Conservation (phyloP, 2,113 vertebrate species). For the Platichthys stellatus region DNA sequence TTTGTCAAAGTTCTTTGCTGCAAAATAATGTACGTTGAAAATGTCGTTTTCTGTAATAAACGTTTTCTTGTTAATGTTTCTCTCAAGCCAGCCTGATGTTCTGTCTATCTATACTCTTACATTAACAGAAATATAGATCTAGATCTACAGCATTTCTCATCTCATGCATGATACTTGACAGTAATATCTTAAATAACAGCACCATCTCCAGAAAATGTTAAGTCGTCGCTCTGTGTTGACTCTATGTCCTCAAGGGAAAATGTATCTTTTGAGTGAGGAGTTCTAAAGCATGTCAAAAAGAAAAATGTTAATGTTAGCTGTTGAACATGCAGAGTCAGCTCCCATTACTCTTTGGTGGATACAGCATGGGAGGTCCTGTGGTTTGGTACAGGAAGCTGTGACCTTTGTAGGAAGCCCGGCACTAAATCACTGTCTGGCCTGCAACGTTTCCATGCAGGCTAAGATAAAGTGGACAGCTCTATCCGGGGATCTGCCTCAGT, state of each 20-base stretch:
- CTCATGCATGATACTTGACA: background rate
- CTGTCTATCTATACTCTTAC: background rate
- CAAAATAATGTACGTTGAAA: too few species aligned
- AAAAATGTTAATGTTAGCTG: slow-evolving; percentile 70
- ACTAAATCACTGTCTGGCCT: slow-evolving; percentile 82
- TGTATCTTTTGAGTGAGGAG: slow-evolving; percentile 20
- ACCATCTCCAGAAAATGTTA: background rate
- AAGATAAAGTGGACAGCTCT: slow-evolving; percentile 82
- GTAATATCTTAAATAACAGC: background rate
- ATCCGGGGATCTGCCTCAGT: slow-evolving; percentile 78
- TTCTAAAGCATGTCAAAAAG: slow-evolving; percentile 55
- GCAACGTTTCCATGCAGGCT: slow-evolving; percentile 65
- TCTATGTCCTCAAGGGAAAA: slow-evolving; percentile 15
- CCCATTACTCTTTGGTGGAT: slow-evolving; percentile 69
- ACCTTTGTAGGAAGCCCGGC: slow-evolving; percentile 75
- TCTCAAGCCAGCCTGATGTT: too few species aligned
- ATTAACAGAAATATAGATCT: background rate
- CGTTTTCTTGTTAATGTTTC: too few species aligned
- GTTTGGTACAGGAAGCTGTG: slow-evolving; percentile 72
- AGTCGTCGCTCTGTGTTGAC: background rate
- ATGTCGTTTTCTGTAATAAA: too few species aligned
- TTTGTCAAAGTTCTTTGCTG: too few species aligned
- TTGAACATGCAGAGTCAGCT: slow-evolving; percentile 63
- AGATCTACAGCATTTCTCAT: background rate
- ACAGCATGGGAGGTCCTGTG: slow-evolving; percentile 72